A percentile compares a stretch with the other conserved stretches of the same genome.
phyloP scores from a whole-genome alignment of 2,888 invertebrate species.

The Ariolimax columbianus region DNA sequence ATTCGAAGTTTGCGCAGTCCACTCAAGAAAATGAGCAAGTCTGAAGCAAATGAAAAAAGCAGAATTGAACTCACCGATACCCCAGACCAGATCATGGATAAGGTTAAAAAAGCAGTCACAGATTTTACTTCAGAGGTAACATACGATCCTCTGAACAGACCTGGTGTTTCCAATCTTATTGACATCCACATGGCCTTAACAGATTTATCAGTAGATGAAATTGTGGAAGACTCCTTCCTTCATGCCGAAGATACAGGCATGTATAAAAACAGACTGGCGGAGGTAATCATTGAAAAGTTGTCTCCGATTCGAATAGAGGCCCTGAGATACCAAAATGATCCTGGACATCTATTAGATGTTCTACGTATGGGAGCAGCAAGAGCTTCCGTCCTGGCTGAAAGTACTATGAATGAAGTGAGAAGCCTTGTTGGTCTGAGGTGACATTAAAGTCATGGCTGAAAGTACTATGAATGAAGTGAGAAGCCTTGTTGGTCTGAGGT shows the following conservation, averaged over 20 bases:
- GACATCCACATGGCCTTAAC: conserved; percentile 88
- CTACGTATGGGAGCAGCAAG: conserved; percentile 84
- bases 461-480: too few relatives aligned
- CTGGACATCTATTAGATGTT: conserved; percentile 83
- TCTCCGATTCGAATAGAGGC: conserved; percentile 85
- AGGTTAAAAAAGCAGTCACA: conserved; percentile 92
- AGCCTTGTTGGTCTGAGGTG: conserved; percentile 82
- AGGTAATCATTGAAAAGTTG: conserved; percentile 85
- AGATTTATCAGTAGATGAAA: conserved; percentile 84
- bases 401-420: conserved; percentile 84
- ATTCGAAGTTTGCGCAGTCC: conserved; percentile 92
- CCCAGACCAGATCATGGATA: conserved; percentile 84
- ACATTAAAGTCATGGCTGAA: too few relatives aligned
- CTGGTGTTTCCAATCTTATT: conserved; percentile 94
- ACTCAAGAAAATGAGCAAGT: conserved; percentile 97
- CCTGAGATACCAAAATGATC: conserved; percentile 82
- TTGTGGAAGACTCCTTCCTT: conserved; percentile 83
- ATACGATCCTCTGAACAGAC: conserved; percentile 87
- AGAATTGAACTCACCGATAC: conserved; percentile 89
- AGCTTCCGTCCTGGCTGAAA: conserved; percentile 83
- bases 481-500: too few relatives aligned
- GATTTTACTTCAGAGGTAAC: conserved; percentile 90
- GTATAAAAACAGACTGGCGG: conserved; percentile 87
- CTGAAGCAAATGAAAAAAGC: conserved; percentile 87
- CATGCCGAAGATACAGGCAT: conserved; percentile 85